These are phyloP conservation scores for Ditula angustiorana DNA, from an alignment of 2,888 invertebrate genomes.

Conservation along the genomic window DNA sequence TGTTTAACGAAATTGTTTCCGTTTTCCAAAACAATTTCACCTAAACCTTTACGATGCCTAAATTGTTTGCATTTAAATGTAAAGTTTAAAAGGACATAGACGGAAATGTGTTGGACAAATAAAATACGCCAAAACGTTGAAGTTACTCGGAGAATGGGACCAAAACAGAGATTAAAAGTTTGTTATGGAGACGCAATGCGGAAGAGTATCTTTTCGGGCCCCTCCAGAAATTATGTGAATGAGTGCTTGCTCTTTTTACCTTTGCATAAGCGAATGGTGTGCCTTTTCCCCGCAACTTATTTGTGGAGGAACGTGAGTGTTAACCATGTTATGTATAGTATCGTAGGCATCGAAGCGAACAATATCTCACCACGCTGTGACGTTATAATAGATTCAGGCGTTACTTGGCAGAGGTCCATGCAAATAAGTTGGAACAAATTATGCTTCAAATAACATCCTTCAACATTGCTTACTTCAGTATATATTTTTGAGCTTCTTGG, in stretches of 20 bases:
- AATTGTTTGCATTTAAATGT: too few species aligned
- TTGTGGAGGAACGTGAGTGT: neutral
- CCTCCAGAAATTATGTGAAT: slow-evolving; percentile 8
- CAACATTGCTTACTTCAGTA: too few species aligned
- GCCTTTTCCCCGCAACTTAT: neutral
- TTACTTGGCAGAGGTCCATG: neutral
- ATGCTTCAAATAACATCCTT: too few species aligned
- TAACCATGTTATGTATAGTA: neutral
- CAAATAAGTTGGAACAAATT: too few species aligned
- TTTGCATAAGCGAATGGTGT: neutral
- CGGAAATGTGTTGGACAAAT: neutral
- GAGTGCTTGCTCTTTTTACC: slow-evolving; percentile 6
- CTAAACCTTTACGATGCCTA: too few species aligned
- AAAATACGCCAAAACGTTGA: slow-evolving; percentile 18
- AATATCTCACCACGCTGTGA: neutral
- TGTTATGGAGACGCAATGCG: slow-evolving; percentile 39
- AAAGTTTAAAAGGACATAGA: neutral
- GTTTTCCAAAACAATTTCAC: too few species aligned
- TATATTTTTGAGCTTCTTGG: too few species aligned
- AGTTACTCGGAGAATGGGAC: slow-evolving; percentile 27
- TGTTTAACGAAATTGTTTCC: too few species aligned
- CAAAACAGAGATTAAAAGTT: slow-evolving; percentile 36
- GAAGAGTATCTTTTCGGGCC: slow-evolving; percentile 26
- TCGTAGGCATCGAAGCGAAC: too few species aligned
- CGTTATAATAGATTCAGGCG: too few species aligned